Conservation (phyloP, 2,888 invertebrate genomes). For the Ecliptopera silaceata region DNA sequence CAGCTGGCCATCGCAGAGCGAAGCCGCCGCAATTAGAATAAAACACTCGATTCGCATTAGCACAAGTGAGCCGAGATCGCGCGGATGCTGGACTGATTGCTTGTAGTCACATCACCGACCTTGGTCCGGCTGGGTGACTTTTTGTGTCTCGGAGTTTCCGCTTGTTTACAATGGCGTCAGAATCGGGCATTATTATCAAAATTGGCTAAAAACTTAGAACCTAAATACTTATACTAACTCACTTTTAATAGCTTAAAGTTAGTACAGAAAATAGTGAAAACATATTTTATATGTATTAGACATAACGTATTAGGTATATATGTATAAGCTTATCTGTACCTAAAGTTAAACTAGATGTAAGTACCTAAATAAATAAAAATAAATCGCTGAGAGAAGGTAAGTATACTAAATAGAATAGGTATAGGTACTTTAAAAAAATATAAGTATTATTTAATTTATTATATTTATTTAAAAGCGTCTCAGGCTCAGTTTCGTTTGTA, state of each 20-base stretch:
- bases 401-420: no score
- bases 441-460: no score
- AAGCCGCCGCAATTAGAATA: slow-evolving; percentile 26
- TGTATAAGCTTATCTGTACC: no score
- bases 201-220: neutral
- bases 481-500: no score
- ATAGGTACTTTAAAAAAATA: no score
- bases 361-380: no score
- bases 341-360: no score
- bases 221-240: neutral
- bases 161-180: slow-evolving; percentile 40
- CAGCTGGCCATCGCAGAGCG: slow-evolving; percentile 38
- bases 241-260: neutral
- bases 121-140: slow-evolving; percentile 36
- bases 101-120: slow-evolving; percentile 36
- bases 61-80: slow-evolving; percentile 38
- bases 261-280: no score
- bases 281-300: no score
- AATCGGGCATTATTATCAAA: slow-evolving; percentile 14
- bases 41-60: slow-evolving; percentile 35
- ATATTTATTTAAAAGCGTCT: no score
- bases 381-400: no score
- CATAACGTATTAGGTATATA: no score
- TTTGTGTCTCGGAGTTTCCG: slow-evolving; percentile 40
- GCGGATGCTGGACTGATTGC: slow-evolving; percentile 41